Percentiles rank a stretch among this genome's conserved stretches.
Evolutionary conservation across 1,140 invertebrate species (phyloP).

Genomic region (Nephotettix cincticeps): DNA sequence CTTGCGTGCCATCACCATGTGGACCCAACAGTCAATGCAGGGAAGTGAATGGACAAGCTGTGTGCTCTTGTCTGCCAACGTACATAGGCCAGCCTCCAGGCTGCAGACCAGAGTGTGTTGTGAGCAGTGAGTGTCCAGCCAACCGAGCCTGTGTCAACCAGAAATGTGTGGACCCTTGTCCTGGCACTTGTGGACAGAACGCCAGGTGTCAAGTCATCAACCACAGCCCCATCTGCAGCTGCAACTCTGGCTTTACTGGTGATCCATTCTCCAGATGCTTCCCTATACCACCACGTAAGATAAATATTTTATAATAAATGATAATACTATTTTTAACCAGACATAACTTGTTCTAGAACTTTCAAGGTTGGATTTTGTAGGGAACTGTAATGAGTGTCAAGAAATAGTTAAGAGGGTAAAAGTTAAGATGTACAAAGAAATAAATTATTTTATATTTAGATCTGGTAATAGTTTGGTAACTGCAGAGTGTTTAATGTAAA

Average conservation of each 20-base stretch:
- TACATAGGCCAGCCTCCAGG: constrained; percentile 51
- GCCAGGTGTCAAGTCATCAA: constrained; percentile 57
- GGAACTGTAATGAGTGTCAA: too few relatives aligned
- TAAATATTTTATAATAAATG: too few relatives aligned
- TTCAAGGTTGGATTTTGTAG: too few relatives aligned
- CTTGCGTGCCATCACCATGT: constrained; percentile 68
- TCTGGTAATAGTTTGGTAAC: too few relatives aligned
- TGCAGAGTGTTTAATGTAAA: too few relatives aligned
- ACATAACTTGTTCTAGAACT: too few relatives aligned
- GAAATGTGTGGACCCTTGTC: constrained; percentile 54
- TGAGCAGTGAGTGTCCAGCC: constrained; percentile 51
- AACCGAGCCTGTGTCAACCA: constrained; percentile 53
- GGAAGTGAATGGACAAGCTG: constrained; percentile 50
- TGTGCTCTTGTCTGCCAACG: constrained; percentile 52
- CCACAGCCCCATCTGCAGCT: constrained; percentile 54
- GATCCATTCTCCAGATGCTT: constrained; percentile 49
- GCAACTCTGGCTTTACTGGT: constrained; percentile 54
- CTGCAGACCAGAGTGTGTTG: constrained; percentile 53
- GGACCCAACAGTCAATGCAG: constrained; percentile 60
- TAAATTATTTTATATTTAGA: too few relatives aligned
- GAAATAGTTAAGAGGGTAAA: too few relatives aligned
- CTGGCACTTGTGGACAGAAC: constrained; percentile 55
- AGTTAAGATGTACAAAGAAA: too few relatives aligned
- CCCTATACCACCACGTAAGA: constrained; percentile 42
- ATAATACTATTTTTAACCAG: too few relatives aligned